Base-by-base conservation (phyloP, 2,113 vertebrate genomes). In the Abramis brama region DNA sequence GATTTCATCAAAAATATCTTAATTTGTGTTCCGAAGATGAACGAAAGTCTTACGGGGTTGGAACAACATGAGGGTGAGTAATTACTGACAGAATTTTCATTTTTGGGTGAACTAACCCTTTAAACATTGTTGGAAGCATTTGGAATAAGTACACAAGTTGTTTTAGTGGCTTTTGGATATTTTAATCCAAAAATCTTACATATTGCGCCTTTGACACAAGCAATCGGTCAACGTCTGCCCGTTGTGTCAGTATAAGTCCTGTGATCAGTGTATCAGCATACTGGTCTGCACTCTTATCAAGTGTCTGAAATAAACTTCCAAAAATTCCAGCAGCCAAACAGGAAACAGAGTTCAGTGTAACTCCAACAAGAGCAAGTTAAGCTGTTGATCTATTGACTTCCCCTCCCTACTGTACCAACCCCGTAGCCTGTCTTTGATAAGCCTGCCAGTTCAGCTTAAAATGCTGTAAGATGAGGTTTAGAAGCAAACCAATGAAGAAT, bases 361-460 rank as follows among this genome's bases (percentile, higher is more conserved):
- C 79, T 71, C 30, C 43, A 82, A 27, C 43, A 50, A 79, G 68
- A 82, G 59, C 39, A 43, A 76, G 70, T 85, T 64, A 57, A 86
- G 71, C 70, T 68, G 25, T 47, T 74, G 86, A 85, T 90, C 78
- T 85, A 83, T 78, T 78, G 81, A 73, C 59, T 76, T 60, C 21
- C 85, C 39, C 15, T 66, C 73, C 84, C 45, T 55, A 83, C 81
- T 73, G 68, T 59, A 73, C 21, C 82, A 82, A 73, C 83, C 70
- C 47, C 36, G 11, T 21, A 74, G 81, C 60, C 47, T 30, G 47
- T 50, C 66, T 91, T 89, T 89, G 89, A 93, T 90, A 77, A 74
- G 66, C 78, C 45, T 52, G 84, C 71, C 84, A 87, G 73, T 82
- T 87, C 81, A 75, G 87, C 82, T 76, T 43, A 23, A 90, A 79